Base-by-base conservation (phyloP, 2,888 invertebrate species). In the Cordilura impudica region DNA sequence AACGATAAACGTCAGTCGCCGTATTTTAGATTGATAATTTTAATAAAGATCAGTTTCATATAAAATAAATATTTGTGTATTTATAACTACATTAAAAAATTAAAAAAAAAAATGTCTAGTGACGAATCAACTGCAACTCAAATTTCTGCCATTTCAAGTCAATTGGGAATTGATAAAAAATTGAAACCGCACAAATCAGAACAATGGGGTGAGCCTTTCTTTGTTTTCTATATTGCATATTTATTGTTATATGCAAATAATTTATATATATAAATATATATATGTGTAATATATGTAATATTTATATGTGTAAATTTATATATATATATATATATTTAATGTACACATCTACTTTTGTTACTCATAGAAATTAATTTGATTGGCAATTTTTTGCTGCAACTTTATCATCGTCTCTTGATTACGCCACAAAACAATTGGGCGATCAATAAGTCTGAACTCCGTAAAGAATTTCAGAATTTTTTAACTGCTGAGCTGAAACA, bases 311-410 rank as follows among this genome's bases (percentile, higher is more conserved):
- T n/a, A n/a, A n/a, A n/a, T n/a, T n/a, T n/a, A n/a, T n/a, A n/a
- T n/a, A n/a, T n/a, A n/a, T n/a, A n/a, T n/a, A n/a, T n/a, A n/a
- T n/a, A n/a, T n/a, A n/a, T n/a, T n/a, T n/a, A n/a, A n/a, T n/a
- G n/a, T n/a, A n/a, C n/a, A n/a, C n/a, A n/a, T n/a, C 2, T 2
- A 43, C 16, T 43, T 10, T 6, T 43, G 16, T 7, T 31, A 31
- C 23, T 19, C 39, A n/a, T 65, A 82, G 87, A 85, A 31, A 84
- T 85, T 3, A 83, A 86, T 58, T 53, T 82, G 1, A 81, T 87
- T 67, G 87, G 87, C 3, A 53, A 65, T 8, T 87, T 87, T 70
- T 60, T 87, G 26, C 65, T 87, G 26, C 72, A 82, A 8, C 81
- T 87, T 78, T 72, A 84, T 43, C 83, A 84, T 4, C 72, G 73